A percentile compares a stretch with the other conserved stretches of the same genome.
These are phyloP conservation scores for Muntiacus muntjak DNA, from an alignment of 2,113 vertebrate genomes.

Conservation along the genomic window DNA sequence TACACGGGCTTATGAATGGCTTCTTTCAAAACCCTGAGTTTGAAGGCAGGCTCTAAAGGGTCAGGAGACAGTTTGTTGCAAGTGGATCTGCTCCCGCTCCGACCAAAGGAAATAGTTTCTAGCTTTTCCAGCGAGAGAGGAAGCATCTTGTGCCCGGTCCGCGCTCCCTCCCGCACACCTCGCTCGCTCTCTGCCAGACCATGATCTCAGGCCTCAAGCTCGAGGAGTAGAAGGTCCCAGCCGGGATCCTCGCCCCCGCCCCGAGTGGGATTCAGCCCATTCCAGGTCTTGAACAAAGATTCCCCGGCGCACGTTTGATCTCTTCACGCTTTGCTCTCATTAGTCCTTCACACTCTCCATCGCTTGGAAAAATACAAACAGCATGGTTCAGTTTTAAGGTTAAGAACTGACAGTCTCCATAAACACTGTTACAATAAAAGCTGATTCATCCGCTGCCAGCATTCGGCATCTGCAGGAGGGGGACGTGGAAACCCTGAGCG, in stretches of 20 bases:
- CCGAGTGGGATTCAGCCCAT: slow-evolving; percentile 51
- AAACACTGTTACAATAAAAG: slow-evolving; percentile 78
- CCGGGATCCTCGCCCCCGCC: not conserved
- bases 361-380: slow-evolving; percentile 80
- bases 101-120: slow-evolving; percentile 39
- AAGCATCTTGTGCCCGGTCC: not conserved
- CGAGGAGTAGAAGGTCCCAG: not conserved
- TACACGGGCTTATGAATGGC: not conserved
- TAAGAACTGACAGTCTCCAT: slow-evolving; percentile 79
- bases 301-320: slow-evolving; percentile 72
- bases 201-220: slow-evolving; percentile 21
- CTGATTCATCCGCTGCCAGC: slow-evolving; percentile 76
- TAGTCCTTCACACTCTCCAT: slow-evolving; percentile 79
- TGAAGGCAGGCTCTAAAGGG: slow-evolving; percentile 13
- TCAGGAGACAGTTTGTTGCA: slow-evolving; percentile 45
- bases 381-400: slow-evolving; percentile 77
- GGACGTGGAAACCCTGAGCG: slow-evolving; percentile 4
- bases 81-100: slow-evolving; percentile 1
- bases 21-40: slow-evolving; percentile 54
- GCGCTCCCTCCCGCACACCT: not conserved
- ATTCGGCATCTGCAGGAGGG: slow-evolving; percentile 55
- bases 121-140: slow-evolving; percentile 23
- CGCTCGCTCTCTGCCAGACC: not conserved
- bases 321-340: slow-evolving; percentile 75
- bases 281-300: slow-evolving; percentile 69